These are phyloP conservation scores for Acrossocheilus wenchowensis DNA, from an alignment of 2,797 vertebrate species.

Conservation along the genomic window DNA sequence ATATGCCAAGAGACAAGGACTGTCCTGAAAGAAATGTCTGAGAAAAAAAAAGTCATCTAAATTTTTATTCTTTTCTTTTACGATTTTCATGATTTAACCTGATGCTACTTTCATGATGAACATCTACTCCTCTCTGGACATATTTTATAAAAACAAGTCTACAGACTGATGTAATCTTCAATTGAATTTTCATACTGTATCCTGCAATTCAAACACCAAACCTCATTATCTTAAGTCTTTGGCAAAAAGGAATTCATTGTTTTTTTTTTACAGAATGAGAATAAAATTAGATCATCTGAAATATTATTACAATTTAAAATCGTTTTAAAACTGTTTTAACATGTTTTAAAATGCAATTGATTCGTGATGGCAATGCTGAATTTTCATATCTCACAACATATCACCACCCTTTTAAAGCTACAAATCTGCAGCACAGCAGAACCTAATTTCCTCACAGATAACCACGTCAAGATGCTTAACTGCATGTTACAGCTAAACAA, in stretches of 20 bases:
- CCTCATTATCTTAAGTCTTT: neutral
- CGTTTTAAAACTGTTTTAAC: neutral
- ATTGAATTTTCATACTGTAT: neutral
- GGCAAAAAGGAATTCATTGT: neutral
- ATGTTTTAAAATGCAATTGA: neutral
- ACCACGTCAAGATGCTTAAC: conserved; percentile 2
- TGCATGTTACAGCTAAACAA: neutral
- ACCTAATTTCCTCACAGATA: neutral
- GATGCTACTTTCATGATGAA: neutral
- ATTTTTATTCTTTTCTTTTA: neutral
- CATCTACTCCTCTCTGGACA: neutral
- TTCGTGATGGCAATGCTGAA: neutral
- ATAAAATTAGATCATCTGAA: neutral
- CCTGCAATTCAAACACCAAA: neutral
- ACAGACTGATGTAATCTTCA: neutral
- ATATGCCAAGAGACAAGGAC: neutral
- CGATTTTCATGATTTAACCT: neutral
- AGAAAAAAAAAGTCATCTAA: neutral
- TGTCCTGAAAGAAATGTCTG: neutral
- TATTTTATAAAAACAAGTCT: neutral
- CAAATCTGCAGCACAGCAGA: neutral
- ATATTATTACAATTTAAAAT: neutral
- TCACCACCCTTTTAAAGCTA: neutral
- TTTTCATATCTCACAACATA: neutral
- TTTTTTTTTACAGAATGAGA: neutral